Percentiles rank a stretch among this genome's conserved stretches.
These are phyloP conservation scores for Natator depressus DNA, from an alignment of 2,113 vertebrate species.

Conservation along the genomic window DNA sequence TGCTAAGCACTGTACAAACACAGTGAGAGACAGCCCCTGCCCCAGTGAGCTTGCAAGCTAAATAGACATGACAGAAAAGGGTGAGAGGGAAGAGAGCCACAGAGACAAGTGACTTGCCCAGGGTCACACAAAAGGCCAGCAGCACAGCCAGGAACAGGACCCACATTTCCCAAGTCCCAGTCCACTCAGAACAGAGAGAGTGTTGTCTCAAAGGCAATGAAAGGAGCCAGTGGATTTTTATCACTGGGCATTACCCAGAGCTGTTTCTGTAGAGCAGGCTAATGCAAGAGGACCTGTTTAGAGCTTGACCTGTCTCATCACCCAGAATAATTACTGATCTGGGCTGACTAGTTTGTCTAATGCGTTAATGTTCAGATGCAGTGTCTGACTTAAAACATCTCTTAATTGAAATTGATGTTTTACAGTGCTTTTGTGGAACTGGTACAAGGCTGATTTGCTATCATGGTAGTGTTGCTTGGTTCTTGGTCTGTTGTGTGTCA, in stretches of 20 bases:
- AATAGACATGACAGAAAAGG: neutral
- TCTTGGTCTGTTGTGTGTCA: neutral
- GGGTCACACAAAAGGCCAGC: neutral
- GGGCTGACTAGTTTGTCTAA: neutral
- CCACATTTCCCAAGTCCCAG: neutral
- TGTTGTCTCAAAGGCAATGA: neutral
- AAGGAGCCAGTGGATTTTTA: neutral
- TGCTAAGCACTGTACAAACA: neutral
- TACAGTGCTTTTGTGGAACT: neutral
- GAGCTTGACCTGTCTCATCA: neutral
- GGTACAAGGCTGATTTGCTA: neutral
- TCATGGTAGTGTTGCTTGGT: neutral
- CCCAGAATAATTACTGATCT: neutral
- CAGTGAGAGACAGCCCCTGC: neutral
- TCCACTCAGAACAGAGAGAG: neutral
- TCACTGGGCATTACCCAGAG: neutral
- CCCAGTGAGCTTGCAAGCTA: neutral
- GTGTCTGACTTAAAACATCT: neutral
- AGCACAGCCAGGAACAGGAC: fast-evolving
- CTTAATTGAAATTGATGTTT: neutral
- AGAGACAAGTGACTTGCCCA: neutral
- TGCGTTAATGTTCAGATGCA: neutral
- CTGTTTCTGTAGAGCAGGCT: neutral
- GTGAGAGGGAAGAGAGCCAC: fast-evolving
- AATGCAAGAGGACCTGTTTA: neutral